Conservation (phyloP, 2,888 invertebrate genomes). For the Galerucella nymphaeae region DNA sequence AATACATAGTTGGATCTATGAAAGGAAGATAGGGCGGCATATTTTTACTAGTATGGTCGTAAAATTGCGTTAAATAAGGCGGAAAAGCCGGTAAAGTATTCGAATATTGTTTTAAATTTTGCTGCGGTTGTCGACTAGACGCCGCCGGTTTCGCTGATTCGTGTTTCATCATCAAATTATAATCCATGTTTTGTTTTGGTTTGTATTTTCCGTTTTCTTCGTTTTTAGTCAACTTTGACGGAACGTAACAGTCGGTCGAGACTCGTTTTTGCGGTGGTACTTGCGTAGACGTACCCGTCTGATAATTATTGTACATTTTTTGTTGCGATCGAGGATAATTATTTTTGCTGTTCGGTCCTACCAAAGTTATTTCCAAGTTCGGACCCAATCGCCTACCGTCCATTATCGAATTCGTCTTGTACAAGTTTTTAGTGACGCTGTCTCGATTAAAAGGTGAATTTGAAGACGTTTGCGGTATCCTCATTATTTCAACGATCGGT, state of each 20-base stretch:
- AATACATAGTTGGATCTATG: slow-evolving; percentile 64
- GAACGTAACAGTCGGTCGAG: slow-evolving; percentile 69
- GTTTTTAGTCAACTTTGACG: slow-evolving; percentile 64
- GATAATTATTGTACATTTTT: slow-evolving; percentile 6
- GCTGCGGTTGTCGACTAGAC: slow-evolving; percentile 18
- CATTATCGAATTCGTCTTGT: slow-evolving; percentile 54
- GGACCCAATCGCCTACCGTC: slow-evolving; percentile 70
- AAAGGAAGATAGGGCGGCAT: slow-evolving; percentile 61
- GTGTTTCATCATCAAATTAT: slow-evolving; percentile 18
- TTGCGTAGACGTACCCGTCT: slow-evolving; percentile 1
- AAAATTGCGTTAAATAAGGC: slow-evolving; percentile 51
- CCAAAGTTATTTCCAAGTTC: slow-evolving; percentile 79
- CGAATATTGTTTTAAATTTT: slow-evolving; percentile 34
- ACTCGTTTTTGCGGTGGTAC: slow-evolving; percentile 65
- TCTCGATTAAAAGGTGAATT: slow-evolving; percentile 39
- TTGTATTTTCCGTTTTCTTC: slow-evolving; percentile 57
- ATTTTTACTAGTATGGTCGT: slow-evolving; percentile 45
- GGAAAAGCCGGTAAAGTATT: slow-evolving; percentile 44
- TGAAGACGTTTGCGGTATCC: slow-evolving; percentile 63
- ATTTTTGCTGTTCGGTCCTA: slow-evolving; percentile 57
- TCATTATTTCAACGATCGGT: slow-evolving; percentile 71
- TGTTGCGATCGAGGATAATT: slow-evolving; percentile 18
- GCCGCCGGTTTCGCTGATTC: slow-evolving; percentile 28
- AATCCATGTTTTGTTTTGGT: slow-evolving; percentile 38
- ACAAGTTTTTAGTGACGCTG: slow-evolving; percentile 50